These are phyloP conservation scores for Jacana jacana DNA, from an alignment of 2,113 vertebrate genomes.

Conservation along the genomic window DNA sequence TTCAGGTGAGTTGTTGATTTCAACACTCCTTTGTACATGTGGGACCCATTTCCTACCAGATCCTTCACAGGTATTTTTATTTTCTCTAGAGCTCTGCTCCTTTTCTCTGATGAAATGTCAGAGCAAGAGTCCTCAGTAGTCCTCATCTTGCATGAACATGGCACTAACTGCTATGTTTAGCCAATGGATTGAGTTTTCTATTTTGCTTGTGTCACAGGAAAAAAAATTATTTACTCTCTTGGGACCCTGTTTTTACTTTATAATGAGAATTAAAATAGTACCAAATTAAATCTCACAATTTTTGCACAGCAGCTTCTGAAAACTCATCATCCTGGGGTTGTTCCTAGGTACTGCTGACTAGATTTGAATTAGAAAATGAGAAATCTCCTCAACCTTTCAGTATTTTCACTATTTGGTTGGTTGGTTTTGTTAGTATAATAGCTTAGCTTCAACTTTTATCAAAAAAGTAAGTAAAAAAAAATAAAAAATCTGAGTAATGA, in stretches of 20 bases:
- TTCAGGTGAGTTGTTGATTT: too few species aligned
- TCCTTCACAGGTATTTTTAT: too few species aligned
- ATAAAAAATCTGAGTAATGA: neutral
- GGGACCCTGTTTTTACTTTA: neutral
- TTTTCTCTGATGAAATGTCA: too few species aligned
- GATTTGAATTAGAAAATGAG: neutral
- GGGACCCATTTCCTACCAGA: too few species aligned
- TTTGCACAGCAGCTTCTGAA: neutral
- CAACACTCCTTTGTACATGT: too few species aligned
- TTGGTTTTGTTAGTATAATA: neutral
- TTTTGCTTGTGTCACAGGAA: neutral
- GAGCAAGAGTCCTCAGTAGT: too few species aligned
- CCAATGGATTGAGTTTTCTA: neutral
- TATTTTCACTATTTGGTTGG: neutral
- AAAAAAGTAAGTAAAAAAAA: neutral
- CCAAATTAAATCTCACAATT: neutral
- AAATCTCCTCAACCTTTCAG: neutral
- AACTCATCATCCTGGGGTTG: neutral
- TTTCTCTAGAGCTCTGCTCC: too few species aligned
- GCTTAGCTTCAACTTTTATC: neutral
- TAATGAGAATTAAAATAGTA: neutral
- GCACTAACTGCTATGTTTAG: neutral
- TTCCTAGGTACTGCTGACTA: neutral
- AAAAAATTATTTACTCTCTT: neutral
- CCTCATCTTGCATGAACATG: too few species aligned